phyloP scores from a whole-genome alignment of 2,888 invertebrate species.

The Diarsia mendica region DNA sequence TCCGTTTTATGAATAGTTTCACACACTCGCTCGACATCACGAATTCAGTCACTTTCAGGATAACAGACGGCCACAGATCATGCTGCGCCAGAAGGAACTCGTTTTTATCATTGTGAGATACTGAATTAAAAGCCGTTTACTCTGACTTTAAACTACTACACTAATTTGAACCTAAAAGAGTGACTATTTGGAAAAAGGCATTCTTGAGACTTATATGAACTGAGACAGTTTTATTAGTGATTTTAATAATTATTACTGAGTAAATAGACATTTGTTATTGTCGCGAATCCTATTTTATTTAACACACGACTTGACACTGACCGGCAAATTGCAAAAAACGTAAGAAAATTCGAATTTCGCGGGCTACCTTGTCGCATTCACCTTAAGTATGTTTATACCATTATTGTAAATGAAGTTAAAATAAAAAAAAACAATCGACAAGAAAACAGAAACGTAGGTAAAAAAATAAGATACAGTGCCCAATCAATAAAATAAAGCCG shows the following conservation, averaged over 20 bases:
- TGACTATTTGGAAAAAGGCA: no score
- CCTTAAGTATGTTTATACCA: not conserved
- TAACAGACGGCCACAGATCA: not conserved
- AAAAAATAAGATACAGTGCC: conserved; percentile 31
- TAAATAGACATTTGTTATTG: no score
- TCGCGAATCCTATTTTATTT: no score
- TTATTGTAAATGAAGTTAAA: not conserved
- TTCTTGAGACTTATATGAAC: no score
- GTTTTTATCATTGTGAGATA: not conserved
- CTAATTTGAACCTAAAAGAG: not conserved
- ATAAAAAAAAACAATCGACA: conserved; percentile 21
- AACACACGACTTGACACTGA: no score
- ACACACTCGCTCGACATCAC: not conserved
- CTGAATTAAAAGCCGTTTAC: no score
- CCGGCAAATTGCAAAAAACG: no score
- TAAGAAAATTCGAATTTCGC: no score
- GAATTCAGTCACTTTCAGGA: not conserved
- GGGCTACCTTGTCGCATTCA: no score
- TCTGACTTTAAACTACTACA: not conserved
- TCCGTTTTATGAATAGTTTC: not conserved
- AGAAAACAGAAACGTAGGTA: conserved; percentile 16
- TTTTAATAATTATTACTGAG: no score
- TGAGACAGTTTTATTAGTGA: no score
- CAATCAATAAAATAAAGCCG: conserved; percentile 54
- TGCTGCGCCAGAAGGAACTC: not conserved